Percentiles rank a stretch among this genome's conserved stretches.
phyloP scores from a whole-genome alignment of 2,888 invertebrate species.

The Timema cristinae region DNA sequence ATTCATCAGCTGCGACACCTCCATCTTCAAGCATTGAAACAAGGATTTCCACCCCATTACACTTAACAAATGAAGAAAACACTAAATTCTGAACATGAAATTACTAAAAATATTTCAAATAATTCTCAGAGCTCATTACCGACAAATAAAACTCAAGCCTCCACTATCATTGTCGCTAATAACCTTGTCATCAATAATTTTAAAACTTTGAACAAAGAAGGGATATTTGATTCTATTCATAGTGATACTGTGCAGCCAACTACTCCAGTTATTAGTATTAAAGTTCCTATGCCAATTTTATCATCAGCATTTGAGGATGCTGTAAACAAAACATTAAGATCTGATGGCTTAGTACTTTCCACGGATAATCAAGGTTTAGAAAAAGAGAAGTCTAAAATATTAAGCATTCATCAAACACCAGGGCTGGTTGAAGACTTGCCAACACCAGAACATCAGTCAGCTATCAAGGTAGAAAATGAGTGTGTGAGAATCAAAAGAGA shows the following conservation, averaged over 20 bases:
- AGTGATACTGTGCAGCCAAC: slow-evolving; percentile 3
- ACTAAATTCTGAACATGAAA: too few species aligned
- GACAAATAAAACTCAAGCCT: not conserved
- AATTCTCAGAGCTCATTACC: too few species aligned
- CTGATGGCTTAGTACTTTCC: slow-evolving; percentile 1
- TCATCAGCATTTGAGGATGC: slow-evolving; percentile 7
- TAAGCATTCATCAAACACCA: slow-evolving; percentile 3
- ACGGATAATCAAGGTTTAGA: not conserved
- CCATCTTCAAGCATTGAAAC: too few species aligned
- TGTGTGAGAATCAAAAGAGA: not conserved
- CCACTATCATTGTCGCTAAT: slow-evolving; percentile 11
- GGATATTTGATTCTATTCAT: not conserved
- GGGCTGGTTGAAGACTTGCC: not conserved
- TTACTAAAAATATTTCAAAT: too few species aligned
- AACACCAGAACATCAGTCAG: not conserved
- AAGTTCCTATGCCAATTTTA: slow-evolving; percentile 6
- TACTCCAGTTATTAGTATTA: slow-evolving; percentile 10
- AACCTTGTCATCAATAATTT: slow-evolving; percentile 9
- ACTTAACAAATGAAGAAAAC: too few species aligned
- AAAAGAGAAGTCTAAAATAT: not conserved
- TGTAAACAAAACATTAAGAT: not conserved
- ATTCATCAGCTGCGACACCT: too few species aligned
- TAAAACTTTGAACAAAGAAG: slow-evolving; percentile 17
- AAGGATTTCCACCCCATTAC: too few species aligned
- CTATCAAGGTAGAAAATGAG: not conserved